phyloP scores from a whole-genome alignment of 2,888 invertebrate species.

The Philereme vetulata region DNA sequence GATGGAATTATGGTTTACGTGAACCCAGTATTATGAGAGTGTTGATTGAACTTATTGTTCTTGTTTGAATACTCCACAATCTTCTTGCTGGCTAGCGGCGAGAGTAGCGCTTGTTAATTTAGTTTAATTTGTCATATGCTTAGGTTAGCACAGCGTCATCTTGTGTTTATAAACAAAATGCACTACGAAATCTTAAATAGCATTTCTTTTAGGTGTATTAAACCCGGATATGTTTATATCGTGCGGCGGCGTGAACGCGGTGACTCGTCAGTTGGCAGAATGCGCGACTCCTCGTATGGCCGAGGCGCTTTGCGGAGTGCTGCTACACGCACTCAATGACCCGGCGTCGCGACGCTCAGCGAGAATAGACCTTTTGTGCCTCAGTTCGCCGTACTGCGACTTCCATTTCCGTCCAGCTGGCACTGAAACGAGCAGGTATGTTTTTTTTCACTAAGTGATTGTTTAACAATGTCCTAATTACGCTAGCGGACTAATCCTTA shows the following conservation, averaged over 20 bases:
- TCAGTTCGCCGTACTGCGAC: slow-evolving; percentile 96
- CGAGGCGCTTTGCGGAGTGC: slow-evolving; percentile 94
- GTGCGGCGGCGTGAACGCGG: slow-evolving; percentile 92
- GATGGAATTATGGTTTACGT: no score
- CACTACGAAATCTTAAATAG: no score
- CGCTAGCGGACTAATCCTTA: no score
- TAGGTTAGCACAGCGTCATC: no score
- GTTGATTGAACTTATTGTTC: no score
- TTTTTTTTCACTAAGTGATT: slow-evolving; percentile 4
- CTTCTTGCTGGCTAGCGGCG: no score
- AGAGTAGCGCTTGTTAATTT: no score
- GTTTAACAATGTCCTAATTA: no score
- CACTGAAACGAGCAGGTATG: slow-evolving; percentile 88
- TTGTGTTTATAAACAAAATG: no score
- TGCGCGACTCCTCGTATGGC: slow-evolving; percentile 95
- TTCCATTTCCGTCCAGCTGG: slow-evolving; percentile 90
- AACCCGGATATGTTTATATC: slow-evolving; percentile 92
- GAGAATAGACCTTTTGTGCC: slow-evolving; percentile 91
- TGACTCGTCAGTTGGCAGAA: slow-evolving; percentile 92
- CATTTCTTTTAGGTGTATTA: slow-evolving; percentile 85
- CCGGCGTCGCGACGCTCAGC: slow-evolving; percentile 91
- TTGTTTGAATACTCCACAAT: no score
- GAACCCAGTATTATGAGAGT: no score
- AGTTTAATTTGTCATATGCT: no score
- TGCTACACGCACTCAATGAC: slow-evolving; percentile 93